Evolutionary conservation across 2,113 vertebrate species (phyloP), one percentile per base, ranked within the genome.

Genomic region (Miniopterus natalensis): DNA sequence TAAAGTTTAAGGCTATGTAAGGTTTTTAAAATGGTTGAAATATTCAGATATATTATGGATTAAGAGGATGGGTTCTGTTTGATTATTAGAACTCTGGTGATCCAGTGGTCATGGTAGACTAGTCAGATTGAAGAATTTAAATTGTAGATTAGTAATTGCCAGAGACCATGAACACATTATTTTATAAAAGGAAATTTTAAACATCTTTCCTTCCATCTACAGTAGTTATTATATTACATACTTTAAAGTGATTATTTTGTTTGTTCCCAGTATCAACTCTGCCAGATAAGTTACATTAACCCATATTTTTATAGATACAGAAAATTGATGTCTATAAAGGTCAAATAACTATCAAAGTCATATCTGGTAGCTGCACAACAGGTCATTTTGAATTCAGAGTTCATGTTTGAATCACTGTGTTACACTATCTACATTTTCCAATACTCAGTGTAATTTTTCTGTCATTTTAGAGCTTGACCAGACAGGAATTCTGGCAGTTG

Each of bases 401-500:
- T 92, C 78, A n/a, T 95, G 47, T 84, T 0, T 93, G 66, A 92
- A 92, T 88, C 45, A 36, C 63, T 0, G 0, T 47, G 9, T 90
- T 68, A 51, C 79, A 77, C 47, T 73, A 36, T 47, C 61, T 81
- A 36, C 47, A 40, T 88, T 92, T 91, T 70, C 55, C 9, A n/a
- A 20, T 73, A 55, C 15, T 83, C 63, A 88, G 15, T 15, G 20
- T 94, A 40, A 88, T 87, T 61, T 96, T 0, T 4, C 79, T 97
- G 92, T 96, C 87, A 49, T 98, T 97, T 51, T 98, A 99, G 99
- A 98, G 96, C 92, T 97, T 99, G 97, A 99, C 98, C 90, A 98
- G 98, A 89, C 94, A 95, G 90, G 99, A 99, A 96, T 99, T 99
- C 92, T 99, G 99, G 99, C 99, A 99, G 86, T 98, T 99, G 98